Evolutionary conservation across 2,888 invertebrate genomes (phyloP).

Genomic region (Andrena flavipes): DNA sequence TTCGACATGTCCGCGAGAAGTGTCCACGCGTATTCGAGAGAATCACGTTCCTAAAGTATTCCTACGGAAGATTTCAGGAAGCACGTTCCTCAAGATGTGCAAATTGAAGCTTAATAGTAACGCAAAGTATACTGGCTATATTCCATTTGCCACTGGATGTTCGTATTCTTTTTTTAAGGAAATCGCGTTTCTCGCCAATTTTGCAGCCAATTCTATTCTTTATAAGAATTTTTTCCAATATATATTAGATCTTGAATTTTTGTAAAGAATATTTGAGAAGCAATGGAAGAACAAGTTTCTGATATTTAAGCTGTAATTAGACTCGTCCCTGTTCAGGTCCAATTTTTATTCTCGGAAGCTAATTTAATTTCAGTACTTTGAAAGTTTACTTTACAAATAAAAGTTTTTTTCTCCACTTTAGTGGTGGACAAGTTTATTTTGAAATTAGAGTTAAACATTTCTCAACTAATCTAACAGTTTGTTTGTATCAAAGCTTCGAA

Average conservation of each 20-base stretch:
- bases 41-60: constrained; percentile 63
- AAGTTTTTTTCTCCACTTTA: background rate
- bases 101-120: constrained; percentile 45
- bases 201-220: constrained; percentile 33
- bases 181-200: constrained; percentile 17
- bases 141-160: constrained; percentile 60
- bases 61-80: constrained; percentile 56
- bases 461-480: too few relatives aligned
- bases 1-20: constrained; percentile 54
- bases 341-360: background rate
- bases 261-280: constrained; percentile 18
- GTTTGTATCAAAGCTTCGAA: too few relatives aligned
- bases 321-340: constrained; percentile 17
- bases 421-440: too few relatives aligned
- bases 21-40: constrained; percentile 54
- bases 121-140: constrained; percentile 57
- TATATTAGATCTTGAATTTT: constrained; percentile 44
- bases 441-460: too few relatives aligned
- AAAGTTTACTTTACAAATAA: background rate
- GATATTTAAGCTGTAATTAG: constrained; percentile 61
- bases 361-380: background rate
- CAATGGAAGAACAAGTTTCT: constrained; percentile 34
- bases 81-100: constrained; percentile 61
- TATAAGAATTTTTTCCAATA: constrained; percentile 41
- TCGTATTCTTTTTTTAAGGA: constrained; percentile 42